These are phyloP conservation scores for Andrena bucephala DNA, from an alignment of 2,888 invertebrate genomes.

Conservation along the genomic window DNA sequence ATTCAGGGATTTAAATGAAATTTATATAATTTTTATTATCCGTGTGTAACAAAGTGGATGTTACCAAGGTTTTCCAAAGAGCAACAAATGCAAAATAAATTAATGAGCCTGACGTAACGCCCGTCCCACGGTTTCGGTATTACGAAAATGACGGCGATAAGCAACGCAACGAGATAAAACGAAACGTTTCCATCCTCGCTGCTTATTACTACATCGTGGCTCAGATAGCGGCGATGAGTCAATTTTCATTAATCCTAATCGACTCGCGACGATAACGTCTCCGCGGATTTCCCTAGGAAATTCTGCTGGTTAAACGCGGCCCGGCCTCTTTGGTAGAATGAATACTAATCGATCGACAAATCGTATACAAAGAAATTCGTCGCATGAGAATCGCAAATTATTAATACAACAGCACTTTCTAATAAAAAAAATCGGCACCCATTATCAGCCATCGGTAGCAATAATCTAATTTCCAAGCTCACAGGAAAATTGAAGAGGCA, in stretches of 20 bases:
- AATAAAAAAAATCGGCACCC: neutral
- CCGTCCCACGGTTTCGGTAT: conserved; percentile 5
- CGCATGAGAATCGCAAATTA: no score
- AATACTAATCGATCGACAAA: neutral
- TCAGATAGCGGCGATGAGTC: conserved; percentile 49
- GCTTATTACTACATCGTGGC: conserved; percentile 12
- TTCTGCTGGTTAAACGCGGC: neutral
- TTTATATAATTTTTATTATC: neutral
- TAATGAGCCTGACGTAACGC: conserved; percentile 10
- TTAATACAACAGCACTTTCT: neutral
- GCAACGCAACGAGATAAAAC: conserved; percentile 22
- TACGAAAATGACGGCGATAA: conserved; percentile 21
- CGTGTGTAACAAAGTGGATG: neutral
- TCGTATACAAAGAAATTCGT: neutral
- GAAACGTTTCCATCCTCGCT: conserved; percentile 9
- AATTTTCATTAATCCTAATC: conserved; percentile 40
- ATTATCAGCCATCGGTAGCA: neutral
- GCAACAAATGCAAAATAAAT: conserved; percentile 20
- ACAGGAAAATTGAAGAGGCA: neutral
- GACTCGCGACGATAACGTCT: conserved; percentile 19
- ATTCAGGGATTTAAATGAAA: no score
- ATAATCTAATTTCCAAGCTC: conserved; percentile 4
- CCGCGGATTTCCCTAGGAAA: conserved; percentile 5
- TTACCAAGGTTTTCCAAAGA: neutral
- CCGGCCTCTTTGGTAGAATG: no score